A percentile compares a stretch with the other conserved stretches of the same genome.
phyloP scores from a whole-genome alignment of 2,797 vertebrate species.

The Mormyrus proboscirostris region DNA sequence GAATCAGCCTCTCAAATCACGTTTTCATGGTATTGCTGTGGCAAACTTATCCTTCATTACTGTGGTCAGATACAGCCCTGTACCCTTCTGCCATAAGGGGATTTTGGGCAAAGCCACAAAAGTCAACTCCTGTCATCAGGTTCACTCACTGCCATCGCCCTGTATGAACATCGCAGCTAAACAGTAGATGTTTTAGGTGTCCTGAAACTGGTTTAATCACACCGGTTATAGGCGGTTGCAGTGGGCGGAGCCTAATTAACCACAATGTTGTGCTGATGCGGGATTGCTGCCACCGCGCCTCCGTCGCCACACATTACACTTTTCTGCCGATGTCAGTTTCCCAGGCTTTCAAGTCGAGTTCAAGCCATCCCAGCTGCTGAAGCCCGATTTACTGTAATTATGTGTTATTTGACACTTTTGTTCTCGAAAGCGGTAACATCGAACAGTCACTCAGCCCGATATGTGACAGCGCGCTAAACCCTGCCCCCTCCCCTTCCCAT shows the following conservation, averaged over 20 bases:
- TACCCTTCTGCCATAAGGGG: neutral
- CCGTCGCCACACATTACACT: neutral
- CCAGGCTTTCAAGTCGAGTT: neutral
- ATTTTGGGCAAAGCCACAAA: neutral
- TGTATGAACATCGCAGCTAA: neutral
- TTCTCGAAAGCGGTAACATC: neutral
- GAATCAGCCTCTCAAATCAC: neutral
- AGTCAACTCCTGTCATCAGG: neutral
- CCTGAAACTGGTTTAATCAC: neutral
- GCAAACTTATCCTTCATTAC: neutral
- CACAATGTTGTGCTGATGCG: neutral
- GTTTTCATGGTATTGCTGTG: neutral
- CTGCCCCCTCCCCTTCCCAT: neutral
- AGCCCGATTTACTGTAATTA: neutral
- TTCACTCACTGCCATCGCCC: neutral
- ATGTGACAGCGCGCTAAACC: neutral
- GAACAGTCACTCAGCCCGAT: neutral
- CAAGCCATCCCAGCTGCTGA: neutral
- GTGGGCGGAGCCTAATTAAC: slow-evolving; percentile 1
- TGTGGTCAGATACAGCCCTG: neutral
- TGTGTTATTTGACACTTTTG: slow-evolving; percentile 6
- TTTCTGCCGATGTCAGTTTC: neutral
- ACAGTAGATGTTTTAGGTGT: neutral
- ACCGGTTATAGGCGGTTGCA: neutral
- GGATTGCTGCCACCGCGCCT: neutral